These are phyloP conservation scores for Drosophila peninsularis DNA, from an alignment of 2,888 invertebrate genomes.

Conservation along the genomic window DNA sequence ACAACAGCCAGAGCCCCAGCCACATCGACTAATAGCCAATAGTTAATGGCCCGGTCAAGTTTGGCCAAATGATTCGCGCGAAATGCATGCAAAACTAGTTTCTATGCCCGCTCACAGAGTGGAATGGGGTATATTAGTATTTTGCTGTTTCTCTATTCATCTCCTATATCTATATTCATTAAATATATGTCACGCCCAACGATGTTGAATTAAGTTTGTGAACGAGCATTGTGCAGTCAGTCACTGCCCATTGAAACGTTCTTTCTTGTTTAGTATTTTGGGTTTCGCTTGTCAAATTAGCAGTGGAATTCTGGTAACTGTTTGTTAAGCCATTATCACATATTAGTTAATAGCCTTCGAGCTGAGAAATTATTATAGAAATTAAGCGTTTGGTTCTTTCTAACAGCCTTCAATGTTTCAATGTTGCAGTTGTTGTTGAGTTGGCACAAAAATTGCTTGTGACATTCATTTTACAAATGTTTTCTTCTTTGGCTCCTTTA, in stretches of 20 bases:
- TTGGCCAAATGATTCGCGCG: slow-evolving; percentile 52
- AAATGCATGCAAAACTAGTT: slow-evolving; percentile 36
- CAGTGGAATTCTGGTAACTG: slow-evolving; percentile 48
- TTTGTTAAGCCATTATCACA: slow-evolving; percentile 44
- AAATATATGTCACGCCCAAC: no score
- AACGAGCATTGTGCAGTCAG: background rate
- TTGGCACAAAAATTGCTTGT: slow-evolving; percentile 50
- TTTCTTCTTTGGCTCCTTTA: slow-evolving; percentile 17
- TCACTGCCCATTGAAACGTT: background rate
- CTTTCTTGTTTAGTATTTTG: slow-evolving; percentile 3
- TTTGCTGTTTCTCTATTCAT: background rate
- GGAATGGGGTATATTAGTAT: background rate
- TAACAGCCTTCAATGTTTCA: slow-evolving; percentile 14
- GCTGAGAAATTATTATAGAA: slow-evolving; percentile 9
- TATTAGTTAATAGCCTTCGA: slow-evolving; percentile 28
- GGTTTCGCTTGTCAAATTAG: slow-evolving; percentile 41
- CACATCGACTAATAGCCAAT: slow-evolving; percentile 11
- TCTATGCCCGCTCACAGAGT: background rate
- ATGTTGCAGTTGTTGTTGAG: slow-evolving; percentile 10
- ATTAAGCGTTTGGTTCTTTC: slow-evolving; percentile 6
- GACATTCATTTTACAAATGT: slow-evolving; percentile 71
- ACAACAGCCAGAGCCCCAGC: slow-evolving; percentile 5
- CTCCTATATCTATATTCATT: no score
- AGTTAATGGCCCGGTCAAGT: slow-evolving; percentile 34
- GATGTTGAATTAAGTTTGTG: no score